Evolutionary conservation across 2,888 invertebrate genomes (phyloP), one percentile per base, ranked within the genome.

Genomic region (Hylaea fasciaria): DNA sequence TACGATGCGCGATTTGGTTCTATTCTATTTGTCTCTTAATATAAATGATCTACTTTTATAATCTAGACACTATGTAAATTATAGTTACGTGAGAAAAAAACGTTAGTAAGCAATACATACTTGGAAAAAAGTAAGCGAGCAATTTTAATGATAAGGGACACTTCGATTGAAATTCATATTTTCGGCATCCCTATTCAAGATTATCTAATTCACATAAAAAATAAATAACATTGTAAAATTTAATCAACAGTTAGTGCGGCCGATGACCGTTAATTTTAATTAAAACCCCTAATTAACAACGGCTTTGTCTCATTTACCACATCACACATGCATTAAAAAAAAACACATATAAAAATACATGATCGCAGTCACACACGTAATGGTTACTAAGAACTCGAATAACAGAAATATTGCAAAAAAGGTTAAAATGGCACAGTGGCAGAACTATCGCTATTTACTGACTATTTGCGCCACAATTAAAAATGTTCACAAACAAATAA

Each of bases 71-170:
- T 76, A 85, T 88, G 86, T 77, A 83, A 84, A 86, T 86, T 63
- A 4, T 16, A 10, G 9, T 39, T 57, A 71, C 85, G 88, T 89
- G 89, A 82, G 89, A 89, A 89, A 84, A 78, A 80, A 77, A 32
- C 10, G 32, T 32, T 32, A 32, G 22, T 22, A 4, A 32, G 32
- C 10, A 1, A 32, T 10, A 32, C 28, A 28, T 32, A 32, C 1
- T 32, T 9, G 10, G 7, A 9, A 3, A 22, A 22, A 22, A 22
- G 22, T 22, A 22, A 2, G 22, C 22, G 22, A 22, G 52, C 35
- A 35, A 8, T 11, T 11, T 35, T 35, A 35, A 35, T 35, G 35
- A 35, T 9, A 11, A 35, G 9, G 35, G 5, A 22, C 2, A 22
- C 3, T 2, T 22, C 5, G 22, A 5, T 22, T 22, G 22, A 2